Percentiles rank a stretch among this genome's conserved stretches.
Evolutionary conservation across 2,113 vertebrate genomes (phyloP).

Genomic region (Sebastes fasciatus): DNA sequence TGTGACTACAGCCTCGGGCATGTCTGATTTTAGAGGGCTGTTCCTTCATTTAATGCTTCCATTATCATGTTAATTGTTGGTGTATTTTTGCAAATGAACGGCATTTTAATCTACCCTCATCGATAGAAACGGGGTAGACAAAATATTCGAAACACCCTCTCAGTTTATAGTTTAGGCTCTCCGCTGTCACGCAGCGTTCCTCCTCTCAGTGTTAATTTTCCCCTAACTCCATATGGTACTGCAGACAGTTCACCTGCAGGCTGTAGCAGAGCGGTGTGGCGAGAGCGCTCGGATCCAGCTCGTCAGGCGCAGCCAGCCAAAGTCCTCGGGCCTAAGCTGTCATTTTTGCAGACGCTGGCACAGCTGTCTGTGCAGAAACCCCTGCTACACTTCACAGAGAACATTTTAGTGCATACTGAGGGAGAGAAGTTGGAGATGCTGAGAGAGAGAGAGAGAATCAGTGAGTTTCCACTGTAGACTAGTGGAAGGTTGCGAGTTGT

Average conservation of each 20-base stretch:
- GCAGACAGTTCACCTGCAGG: constrained; percentile 99
- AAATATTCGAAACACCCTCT: constrained; percentile 36
- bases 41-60: constrained; percentile 88
- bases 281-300: constrained; percentile 72
- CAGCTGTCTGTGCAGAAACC: constrained; percentile 91
- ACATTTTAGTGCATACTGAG: constrained; percentile 57
- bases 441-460: constrained; percentile 68
- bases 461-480: constrained; percentile 68
- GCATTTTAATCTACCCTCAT: constrained; percentile 71
- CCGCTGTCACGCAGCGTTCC: constrained; percentile 88
- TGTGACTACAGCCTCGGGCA: constrained; percentile 85
- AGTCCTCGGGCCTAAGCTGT: constrained; percentile 96
- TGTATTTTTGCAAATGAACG: constrained; percentile 91
- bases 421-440: constrained; percentile 48
- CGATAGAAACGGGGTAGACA: constrained; percentile 19
- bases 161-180: constrained; percentile 49
- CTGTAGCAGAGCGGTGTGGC: constrained; percentile 89
- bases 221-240: constrained; percentile 98
- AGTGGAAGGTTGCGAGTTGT: constrained; percentile 15
- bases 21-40: constrained; percentile 90
- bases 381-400: constrained; percentile 71
- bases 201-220: constrained; percentile 98
- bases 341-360: constrained; percentile 93
- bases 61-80: constrained; percentile 94
- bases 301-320: constrained; percentile 89